phyloP scores from a whole-genome alignment of 2,113 vertebrate species.

The Neolamprologus ventralis region DNA sequence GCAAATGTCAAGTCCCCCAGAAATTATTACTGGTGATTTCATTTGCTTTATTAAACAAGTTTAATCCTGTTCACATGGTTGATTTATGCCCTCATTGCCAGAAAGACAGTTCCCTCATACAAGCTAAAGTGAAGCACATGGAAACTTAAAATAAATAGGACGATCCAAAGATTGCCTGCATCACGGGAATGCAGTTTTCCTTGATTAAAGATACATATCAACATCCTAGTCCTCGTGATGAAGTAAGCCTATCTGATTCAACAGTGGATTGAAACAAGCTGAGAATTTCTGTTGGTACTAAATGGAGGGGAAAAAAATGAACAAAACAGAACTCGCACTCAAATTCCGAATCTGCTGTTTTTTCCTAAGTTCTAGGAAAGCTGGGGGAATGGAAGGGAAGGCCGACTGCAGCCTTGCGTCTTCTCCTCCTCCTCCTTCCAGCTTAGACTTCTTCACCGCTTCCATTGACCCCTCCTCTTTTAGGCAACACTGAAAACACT shows the following conservation, averaged over 20 bases:
- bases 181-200: background rate
- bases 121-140: background rate
- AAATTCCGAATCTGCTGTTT: slow-evolving; percentile 41
- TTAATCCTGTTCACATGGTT: background rate
- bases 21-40: background rate
- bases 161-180: background rate
- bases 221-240: background rate
- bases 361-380: slow-evolving; percentile 37
- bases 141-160: background rate
- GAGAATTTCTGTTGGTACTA: background rate
- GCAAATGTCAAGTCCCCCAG: background rate
- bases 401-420: slow-evolving; percentile 2
- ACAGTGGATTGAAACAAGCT: slow-evolving; percentile 3
- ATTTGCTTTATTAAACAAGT: background rate
- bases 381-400: slow-evolving; percentile 12
- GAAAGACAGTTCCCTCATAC: background rate
- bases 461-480: slow-evolving; percentile 59
- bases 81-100: background rate
- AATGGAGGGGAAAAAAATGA: background rate
- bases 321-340: slow-evolving; percentile 27
- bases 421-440: slow-evolving; percentile 22
- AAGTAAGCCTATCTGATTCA: background rate
- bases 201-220: slow-evolving; percentile 44
- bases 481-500: slow-evolving; percentile 73
- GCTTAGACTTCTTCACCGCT: slow-evolving; percentile 57